Evolutionary conservation across 2,797 vertebrate species (phyloP), one percentile per base, ranked within the genome.

Genomic region (Aeoliscus strigatus): DNA sequence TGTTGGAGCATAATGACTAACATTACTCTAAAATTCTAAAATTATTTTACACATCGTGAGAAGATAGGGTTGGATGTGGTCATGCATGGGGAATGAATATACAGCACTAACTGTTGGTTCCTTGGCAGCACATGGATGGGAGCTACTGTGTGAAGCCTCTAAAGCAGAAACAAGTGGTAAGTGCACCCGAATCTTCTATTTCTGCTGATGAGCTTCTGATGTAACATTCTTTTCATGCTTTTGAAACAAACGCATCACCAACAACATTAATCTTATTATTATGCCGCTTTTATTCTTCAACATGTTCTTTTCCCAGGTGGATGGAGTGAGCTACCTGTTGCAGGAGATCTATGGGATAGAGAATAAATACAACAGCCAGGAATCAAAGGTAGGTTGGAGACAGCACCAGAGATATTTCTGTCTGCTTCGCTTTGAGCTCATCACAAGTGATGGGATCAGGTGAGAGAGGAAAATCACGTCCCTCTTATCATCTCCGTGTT

Each of bases 281-380:
- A 14, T 63, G 9, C 12, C 16, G 24, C 37, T 14, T 61, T 69
- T 12, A 24, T 66, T 65, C 36, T 45, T 39, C 15, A n/a, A 41
- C 32, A 2, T 53, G 31, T 58, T 63, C 16, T 39, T 44, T 25
- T 32, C 41, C 40, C 74, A 98, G 94, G 96, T 99, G 77, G 95
- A 99, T 41, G 96, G 96, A 2, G 95, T 98, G 68, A 98, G 93
- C 82, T 98, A 98, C 77, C 91, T 98, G 1, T 90, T 99, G 56
- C 96, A 99, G 85, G 96, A 99, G 85, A 99, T 99, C 81, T 99
- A 99, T 0, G 96, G 96, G 48, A 99, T 99, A 0, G 96, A 98
- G 80, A 99, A 99, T 88, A 99, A 99, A 77, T 97, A 95, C 84
- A 98, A 98, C 87, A 92, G 90, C 0, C 93, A 94, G 43, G 93